Conservation (phyloP, 1,140 invertebrate species). For the Bombyx mandarina region DNA sequence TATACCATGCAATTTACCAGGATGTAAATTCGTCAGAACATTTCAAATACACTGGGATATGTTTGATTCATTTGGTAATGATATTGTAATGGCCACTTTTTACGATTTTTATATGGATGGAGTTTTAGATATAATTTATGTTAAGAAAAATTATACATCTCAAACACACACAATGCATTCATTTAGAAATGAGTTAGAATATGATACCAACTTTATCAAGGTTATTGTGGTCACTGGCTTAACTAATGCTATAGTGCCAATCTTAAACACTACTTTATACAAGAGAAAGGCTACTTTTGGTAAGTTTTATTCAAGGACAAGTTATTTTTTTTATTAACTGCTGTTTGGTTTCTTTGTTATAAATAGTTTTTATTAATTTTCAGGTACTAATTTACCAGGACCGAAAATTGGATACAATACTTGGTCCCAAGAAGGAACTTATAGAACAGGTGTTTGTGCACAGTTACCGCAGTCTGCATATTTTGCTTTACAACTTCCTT, state of each 20-base stretch:
- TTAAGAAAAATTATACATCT: slow-evolving; percentile 73
- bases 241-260: slow-evolving; percentile 79
- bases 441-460: slow-evolving; percentile 81
- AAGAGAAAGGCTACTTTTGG: slow-evolving; percentile 85
- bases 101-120: slow-evolving; percentile 93
- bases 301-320: slow-evolving; percentile 22
- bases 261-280: slow-evolving; percentile 78
- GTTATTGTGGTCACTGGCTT: slow-evolving; percentile 92
- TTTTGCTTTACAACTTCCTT: slow-evolving; percentile 92
- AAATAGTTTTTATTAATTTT: slow-evolving; percentile 26
- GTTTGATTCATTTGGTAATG: slow-evolving; percentile 77
- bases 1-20: slow-evolving; percentile 73
- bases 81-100: slow-evolving; percentile 87
- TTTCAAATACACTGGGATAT: slow-evolving; percentile 84
- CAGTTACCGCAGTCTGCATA: slow-evolving; percentile 95
- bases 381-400: slow-evolving; percentile 90
- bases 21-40: slow-evolving; percentile 77
- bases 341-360: slow-evolving; percentile 4
- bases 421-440: slow-evolving; percentile 85
- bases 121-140: slow-evolving; percentile 85
- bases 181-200: slow-evolving; percentile 90
- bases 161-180: slow-evolving; percentile 76
- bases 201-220: slow-evolving; percentile 96
- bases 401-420: slow-evolving; percentile 90
- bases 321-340: slow-evolving; percentile 6